Conservation (phyloP, 2,888 invertebrate species). For the Heliothis peltigera region DNA sequence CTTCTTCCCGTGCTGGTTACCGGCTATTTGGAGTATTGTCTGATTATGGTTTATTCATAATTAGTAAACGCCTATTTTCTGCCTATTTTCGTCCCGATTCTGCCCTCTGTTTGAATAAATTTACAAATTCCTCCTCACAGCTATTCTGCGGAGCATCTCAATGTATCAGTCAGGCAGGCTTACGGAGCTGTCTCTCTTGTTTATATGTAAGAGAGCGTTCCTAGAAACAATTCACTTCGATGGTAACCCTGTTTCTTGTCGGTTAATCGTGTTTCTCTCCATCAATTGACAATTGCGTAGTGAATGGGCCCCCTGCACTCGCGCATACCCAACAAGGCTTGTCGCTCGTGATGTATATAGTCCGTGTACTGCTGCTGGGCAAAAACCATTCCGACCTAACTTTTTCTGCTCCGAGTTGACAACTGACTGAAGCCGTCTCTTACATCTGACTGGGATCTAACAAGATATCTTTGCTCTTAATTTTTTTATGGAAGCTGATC, state of each 20-base stretch:
- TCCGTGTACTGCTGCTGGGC: constrained; percentile 48
- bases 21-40: too few relatives aligned
- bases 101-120: too few relatives aligned
- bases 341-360: constrained; percentile 51
- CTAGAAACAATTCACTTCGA: too few relatives aligned
- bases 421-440: constrained; percentile 19
- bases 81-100: too few relatives aligned
- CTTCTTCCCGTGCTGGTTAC: too few relatives aligned
- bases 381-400: constrained; percentile 66
- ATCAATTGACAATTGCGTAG: constrained; percentile 82
- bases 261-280: constrained; percentile 73
- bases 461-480: constrained; percentile 7
- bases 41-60: too few relatives aligned
- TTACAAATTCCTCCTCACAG: too few relatives aligned
- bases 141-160: too few relatives aligned
- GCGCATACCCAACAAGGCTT: constrained; percentile 69
- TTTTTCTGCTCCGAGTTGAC: constrained; percentile 39
- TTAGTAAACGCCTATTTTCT: too few relatives aligned
- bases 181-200: too few relatives aligned
- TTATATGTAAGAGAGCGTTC: too few relatives aligned
- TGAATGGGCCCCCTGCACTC: constrained; percentile 82
- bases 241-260: constrained; percentile 66
- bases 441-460: constrained; percentile 13
- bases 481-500: not conserved
- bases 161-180: too few relatives aligned